Evolutionary conservation across 2,888 invertebrate species (phyloP).

Genomic region (Sturmia bella): DNA sequence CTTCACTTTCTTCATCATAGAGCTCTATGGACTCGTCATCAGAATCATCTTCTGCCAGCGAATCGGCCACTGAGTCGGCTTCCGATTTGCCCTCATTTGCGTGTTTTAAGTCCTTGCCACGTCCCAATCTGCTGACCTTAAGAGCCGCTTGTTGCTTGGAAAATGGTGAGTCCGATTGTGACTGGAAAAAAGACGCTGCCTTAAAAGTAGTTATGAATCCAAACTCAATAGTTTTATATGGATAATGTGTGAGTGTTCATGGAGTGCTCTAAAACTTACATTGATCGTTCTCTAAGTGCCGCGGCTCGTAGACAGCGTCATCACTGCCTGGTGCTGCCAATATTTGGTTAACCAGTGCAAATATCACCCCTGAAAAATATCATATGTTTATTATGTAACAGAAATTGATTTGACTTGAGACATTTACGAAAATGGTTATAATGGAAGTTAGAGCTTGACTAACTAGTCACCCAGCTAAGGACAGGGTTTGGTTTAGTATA

Average conservation of each 20-base stretch:
- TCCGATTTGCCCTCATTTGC: slow-evolving; percentile 51
- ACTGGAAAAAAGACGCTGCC: slow-evolving; percentile 82
- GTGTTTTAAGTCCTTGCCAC: slow-evolving; percentile 59
- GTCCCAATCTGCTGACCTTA: slow-evolving; percentile 38
- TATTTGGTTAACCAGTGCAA: slow-evolving; percentile 25
- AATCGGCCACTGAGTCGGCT: slow-evolving; percentile 50
- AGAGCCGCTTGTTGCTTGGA: slow-evolving; percentile 71
- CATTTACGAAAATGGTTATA: no score
- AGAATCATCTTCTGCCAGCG: slow-evolving; percentile 51
- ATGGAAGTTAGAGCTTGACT: no score
- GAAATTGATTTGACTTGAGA: not conserved
- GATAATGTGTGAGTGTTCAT: slow-evolving; percentile 34
- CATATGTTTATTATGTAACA: no score
- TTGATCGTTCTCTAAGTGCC: slow-evolving; percentile 76
- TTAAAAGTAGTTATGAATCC: slow-evolving; percentile 80
- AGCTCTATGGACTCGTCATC: slow-evolving; percentile 76
- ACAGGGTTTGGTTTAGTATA: no score
- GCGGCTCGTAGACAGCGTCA: slow-evolving; percentile 75
- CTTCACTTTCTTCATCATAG: slow-evolving; percentile 77
- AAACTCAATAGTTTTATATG: slow-evolving; percentile 73
- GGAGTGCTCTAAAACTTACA: slow-evolving; percentile 74
- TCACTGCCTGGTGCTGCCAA: slow-evolving; percentile 26
- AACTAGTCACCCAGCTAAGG: no score
- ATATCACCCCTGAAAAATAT: slow-evolving; percentile 52
- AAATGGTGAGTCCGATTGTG: slow-evolving; percentile 75